These are phyloP conservation scores for Cladopsammia gracilis DNA, from an alignment of 64 coral and sea anemone species.

Conservation along the genomic window DNA sequence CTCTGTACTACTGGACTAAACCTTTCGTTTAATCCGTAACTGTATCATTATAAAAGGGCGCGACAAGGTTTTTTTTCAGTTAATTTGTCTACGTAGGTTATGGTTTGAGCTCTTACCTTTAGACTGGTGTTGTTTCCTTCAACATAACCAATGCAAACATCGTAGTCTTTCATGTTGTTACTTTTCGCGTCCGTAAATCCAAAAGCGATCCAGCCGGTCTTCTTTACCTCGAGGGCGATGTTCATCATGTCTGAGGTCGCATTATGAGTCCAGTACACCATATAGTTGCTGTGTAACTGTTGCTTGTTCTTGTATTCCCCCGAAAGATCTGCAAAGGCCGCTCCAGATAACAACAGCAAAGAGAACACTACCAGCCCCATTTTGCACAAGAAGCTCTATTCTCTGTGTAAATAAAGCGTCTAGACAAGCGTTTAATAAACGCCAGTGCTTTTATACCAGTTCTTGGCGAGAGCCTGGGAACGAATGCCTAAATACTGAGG, in stretches of 20 bases:
- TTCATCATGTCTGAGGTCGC: neutral
- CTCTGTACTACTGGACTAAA: no score
- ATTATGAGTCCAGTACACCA: constrained; percentile 1
- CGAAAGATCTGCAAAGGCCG: neutral
- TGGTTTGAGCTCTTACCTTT: neutral
- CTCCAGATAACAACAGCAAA: neutral
- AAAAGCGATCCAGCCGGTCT: neutral
- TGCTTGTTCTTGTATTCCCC: neutral
- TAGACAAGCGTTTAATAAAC: no score
- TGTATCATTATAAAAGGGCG: no score
- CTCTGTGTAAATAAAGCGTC: no score
- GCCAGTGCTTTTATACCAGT: no score
- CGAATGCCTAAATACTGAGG: neutral
- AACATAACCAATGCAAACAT: neutral
- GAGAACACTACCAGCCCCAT: neutral
- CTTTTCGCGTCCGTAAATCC: neutral
- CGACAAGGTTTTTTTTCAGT: no score
- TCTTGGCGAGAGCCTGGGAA: neutral
- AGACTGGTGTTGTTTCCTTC: neutral
- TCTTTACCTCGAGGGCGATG: neutral
- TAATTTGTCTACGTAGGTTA: no score
- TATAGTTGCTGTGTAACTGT: neutral
- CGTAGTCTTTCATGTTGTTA: neutral
- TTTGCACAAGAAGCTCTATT: neutral
- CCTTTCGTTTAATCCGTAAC: no score